Evolutionary conservation across 2,113 vertebrate genomes (phyloP).

Genomic region (Oriolus oriolus): DNA sequence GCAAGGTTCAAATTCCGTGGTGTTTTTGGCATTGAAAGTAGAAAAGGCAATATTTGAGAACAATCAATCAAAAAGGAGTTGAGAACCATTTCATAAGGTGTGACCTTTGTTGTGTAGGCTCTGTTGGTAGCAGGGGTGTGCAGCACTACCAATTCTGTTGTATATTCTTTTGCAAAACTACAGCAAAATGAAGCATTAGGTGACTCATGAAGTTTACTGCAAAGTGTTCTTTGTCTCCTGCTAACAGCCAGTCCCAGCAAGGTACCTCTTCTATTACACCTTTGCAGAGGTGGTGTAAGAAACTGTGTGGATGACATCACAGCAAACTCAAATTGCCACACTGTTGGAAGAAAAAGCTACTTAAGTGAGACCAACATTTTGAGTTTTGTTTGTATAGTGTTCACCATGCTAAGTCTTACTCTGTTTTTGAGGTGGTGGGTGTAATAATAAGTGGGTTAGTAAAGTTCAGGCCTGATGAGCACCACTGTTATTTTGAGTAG

Average conservation of each 20-base stretch:
- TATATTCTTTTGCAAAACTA: neutral
- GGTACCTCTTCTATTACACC: neutral
- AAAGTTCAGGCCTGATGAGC: neutral
- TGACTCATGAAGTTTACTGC: neutral
- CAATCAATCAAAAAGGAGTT: neutral
- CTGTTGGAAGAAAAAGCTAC: neutral
- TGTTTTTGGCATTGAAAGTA: neutral
- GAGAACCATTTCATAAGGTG: neutral
- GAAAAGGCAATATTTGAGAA: neutral
- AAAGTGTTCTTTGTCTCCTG: neutral
- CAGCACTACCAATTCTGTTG: neutral
- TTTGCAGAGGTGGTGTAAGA: neutral
- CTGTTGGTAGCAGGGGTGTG: neutral
- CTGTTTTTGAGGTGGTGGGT: neutral
- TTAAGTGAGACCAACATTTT: neutral
- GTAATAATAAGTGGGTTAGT: neutral
- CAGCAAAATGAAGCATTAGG: neutral
- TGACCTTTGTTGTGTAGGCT: neutral
- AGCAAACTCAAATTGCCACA: neutral
- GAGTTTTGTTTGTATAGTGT: neutral
- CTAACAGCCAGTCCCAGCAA: neutral
- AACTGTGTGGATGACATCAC: neutral
- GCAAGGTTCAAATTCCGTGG: neutral
- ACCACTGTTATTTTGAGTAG: neutral
- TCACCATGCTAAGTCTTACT: neutral